Evolutionary conservation across 2,888 invertebrate genomes (phyloP), one percentile per base, ranked within the genome.

Genomic region (Tachystola acroxantha): DNA sequence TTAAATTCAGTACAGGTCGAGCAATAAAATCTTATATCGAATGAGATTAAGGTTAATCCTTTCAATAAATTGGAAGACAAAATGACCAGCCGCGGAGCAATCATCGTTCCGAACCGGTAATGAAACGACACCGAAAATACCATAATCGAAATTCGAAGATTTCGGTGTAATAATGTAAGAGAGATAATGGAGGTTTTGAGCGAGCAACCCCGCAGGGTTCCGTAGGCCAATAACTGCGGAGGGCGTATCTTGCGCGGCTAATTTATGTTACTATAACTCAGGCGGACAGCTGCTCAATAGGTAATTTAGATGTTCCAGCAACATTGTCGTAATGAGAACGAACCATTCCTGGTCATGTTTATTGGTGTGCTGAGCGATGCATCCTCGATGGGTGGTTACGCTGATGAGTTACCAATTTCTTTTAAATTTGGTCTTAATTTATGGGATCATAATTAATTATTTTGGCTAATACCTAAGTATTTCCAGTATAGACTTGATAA

Each of bases 211-310:
- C 53, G 43, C 39, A 36, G 61, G 57, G 66, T 57, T 58, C 57
- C 53, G 53, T 64, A 63, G 59, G 53, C 62, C 56, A 66, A 62
- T 69, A 69, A 66, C 54, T 54, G 57, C 42, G 45, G 48, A 64
- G 73, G 80, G 80, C 78, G 80, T 75, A 62, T 55, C 68, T 62
- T 48, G 54, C 52, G 53, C 53, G 60, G 58, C 67, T 78, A 78
- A 85, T 85, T 85, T 85, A 85, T 85, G 81, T 64, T 67, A 72
- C 81, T 70, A 82, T 84, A 85, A 81, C 77, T 85, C 85, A 82
- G 59, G 44, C 54, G 59, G 78, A 76, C 81, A 70, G 77, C 70
- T 65, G 64, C 64, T 67, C 80, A 72, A 77, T 78, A 78, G 74
- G 78, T 84, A 82, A 85, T 85, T 84, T 84, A 85, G 85, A 82